Evolutionary conservation across 2,113 vertebrate genomes (phyloP).

Genomic region (Xenopus laevis): DNA sequence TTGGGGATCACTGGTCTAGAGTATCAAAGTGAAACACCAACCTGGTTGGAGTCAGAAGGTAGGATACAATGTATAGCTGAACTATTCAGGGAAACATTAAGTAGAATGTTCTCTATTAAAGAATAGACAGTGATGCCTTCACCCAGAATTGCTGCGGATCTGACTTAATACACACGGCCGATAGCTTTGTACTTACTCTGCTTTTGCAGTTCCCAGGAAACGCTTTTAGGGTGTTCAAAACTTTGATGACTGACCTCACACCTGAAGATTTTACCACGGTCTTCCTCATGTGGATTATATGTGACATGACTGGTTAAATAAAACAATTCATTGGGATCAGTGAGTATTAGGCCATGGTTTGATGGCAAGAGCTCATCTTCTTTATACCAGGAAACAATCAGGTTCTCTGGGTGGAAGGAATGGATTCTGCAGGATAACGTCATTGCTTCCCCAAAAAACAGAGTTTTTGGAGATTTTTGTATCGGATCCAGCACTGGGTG

Average conservation of each 20-base stretch:
- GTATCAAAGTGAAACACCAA: no score
- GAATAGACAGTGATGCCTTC: no score
- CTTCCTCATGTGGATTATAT: not conserved
- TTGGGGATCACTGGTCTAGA: no score
- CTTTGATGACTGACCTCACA: constrained; percentile 23
- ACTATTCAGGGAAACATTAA: no score
- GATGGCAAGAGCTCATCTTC: not conserved
- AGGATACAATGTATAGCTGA: no score
- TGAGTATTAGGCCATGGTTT: not conserved
- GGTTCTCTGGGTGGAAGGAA: constrained; percentile 25
- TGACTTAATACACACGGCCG: no score
- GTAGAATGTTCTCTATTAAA: no score
- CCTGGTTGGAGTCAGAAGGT: no score
- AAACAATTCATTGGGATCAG: not conserved
- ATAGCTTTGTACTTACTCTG: constrained; percentile 5
- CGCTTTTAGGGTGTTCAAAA: not conserved
- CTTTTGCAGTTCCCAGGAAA: constrained; percentile 11
- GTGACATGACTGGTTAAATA: constrained; percentile 13
- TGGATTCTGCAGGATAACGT: constrained; percentile 14
- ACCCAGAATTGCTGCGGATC: no score
- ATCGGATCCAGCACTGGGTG: constrained; percentile 17
- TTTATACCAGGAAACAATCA: constrained; percentile 21
- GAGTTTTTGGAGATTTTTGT: not conserved
- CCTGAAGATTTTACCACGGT: constrained; percentile 16
- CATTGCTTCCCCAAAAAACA: not conserved